Evolutionary conservation across 2,797 vertebrate species (phyloP).

Genomic region (Acanthis flammea): DNA sequence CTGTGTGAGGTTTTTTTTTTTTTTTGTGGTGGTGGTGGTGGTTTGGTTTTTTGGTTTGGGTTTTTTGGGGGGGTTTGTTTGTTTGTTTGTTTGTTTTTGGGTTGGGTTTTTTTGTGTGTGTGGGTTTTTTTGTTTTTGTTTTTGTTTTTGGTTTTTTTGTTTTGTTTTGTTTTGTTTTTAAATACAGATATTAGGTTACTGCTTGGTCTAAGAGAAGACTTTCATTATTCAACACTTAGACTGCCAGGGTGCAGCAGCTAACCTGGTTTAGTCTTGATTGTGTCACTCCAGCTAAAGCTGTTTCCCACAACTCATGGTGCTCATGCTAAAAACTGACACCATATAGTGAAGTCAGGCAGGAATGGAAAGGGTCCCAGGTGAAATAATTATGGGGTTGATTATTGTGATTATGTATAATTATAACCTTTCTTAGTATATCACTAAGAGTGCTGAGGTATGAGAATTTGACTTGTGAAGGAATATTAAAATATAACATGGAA

Average conservation of each 20-base stretch:
- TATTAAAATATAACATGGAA: not conserved
- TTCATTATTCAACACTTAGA: not conserved
- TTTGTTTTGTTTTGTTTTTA: not conserved
- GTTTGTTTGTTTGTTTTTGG: not conserved
- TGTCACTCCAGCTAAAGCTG: not conserved
- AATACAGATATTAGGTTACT: not conserved
- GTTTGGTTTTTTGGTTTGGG: not conserved
- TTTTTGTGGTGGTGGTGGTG: no score
- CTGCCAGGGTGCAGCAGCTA: not conserved
- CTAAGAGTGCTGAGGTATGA: not conserved
- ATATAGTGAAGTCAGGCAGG: not conserved
- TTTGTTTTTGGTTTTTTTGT: no score
- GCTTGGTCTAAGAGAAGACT: not conserved
- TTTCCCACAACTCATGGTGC: not conserved
- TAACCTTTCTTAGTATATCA: not conserved
- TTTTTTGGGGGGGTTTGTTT: no score
- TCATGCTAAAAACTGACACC: not conserved
- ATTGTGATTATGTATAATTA: not conserved
- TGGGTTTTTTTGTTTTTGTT: not conserved
- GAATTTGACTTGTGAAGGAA: not conserved
- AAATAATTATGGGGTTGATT: not conserved
- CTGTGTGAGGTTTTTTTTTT: not conserved
- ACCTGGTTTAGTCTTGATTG: not conserved
- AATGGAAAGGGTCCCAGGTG: not conserved
- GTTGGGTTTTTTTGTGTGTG: not conserved